Evolutionary conservation across 1,140 invertebrate genomes (phyloP), one percentile per base, ranked within the genome.

Genomic region (Metopolophium dirhodum): DNA sequence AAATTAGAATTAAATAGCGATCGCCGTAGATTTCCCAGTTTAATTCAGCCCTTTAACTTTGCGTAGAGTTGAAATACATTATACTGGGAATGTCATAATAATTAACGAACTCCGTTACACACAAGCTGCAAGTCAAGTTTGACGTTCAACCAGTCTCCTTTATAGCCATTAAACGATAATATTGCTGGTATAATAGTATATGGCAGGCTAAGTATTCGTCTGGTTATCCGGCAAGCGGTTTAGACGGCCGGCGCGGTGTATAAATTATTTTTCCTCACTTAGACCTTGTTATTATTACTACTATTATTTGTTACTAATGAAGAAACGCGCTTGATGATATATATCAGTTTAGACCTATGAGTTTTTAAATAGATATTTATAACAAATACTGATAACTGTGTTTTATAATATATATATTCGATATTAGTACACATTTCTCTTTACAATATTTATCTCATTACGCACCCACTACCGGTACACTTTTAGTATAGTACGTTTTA

Each of bases 351-450:
- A 47, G 45, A 86, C 85, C 26, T n/a, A 83, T 83, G 20, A 11
- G 61, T 77, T 0, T n/a, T 77, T 77, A 18, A n/a, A 11, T 77
- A 77, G 61, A 30, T 77, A n/a, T 77, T 68, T 77, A n/a, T n/a
- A 77, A 77, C 61, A 77, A n/a, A 68, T n/a, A 77, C 61, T 77
- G 61, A 77, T 77, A 77, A 35, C 61, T 77, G 61, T 77, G n/a
- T 18, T 77, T n/a, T 77, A 77, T 77, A 77, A 7, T n/a, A 77
- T 61, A 37, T 61, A 6, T 77, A 77, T 18, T 35, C 61, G 7
- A 77, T 77, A 77, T 18, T 77, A n/a, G 61, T 77, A 18, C 14
- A n/a, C 18, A 77, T 77, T 77, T 77, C 14, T 77, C 61, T 30
- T 77, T 8, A 51, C 61, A 77, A 77, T 77, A 77, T n/a, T 77